Evolutionary conservation across 2,888 invertebrate genomes (phyloP).

Genomic region (Scaptomyza tumidula): DNA sequence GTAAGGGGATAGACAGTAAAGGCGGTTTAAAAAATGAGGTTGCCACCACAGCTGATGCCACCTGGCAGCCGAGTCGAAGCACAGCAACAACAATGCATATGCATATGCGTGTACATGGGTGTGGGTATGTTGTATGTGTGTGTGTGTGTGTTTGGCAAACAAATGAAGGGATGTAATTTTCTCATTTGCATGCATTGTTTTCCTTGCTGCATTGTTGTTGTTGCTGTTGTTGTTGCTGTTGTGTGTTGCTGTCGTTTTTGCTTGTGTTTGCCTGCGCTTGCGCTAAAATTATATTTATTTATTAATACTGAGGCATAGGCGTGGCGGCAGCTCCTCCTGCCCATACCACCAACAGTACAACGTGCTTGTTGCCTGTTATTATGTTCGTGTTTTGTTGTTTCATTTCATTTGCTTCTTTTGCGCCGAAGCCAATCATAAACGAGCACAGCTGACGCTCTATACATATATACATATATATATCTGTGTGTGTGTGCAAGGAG

Average conservation of each 20-base stretch:
- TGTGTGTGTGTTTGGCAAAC: conserved; percentile 66
- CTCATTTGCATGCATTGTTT: conserved; percentile 78
- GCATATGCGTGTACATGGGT: conserved; percentile 27
- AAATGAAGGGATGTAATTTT: conserved; percentile 84
- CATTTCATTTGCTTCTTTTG: conserved; percentile 76
- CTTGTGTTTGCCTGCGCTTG: conserved; percentile 82
- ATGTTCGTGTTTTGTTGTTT: conserved; percentile 54
- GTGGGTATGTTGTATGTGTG: conserved; percentile 22
- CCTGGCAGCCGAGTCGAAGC: conserved; percentile 24
- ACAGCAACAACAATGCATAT: conserved; percentile 34
- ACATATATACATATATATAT: conserved; percentile 27
- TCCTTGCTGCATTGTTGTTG: conserved; percentile 57
- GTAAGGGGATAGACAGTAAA: conserved; percentile 16
- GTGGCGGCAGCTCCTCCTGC: conserved; percentile 58
- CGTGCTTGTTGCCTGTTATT: conserved; percentile 25
- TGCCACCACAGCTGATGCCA: conserved; percentile 73
- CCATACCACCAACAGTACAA: neutral
- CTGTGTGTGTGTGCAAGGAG: conserved; percentile 35
- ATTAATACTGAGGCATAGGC: conserved; percentile 82
- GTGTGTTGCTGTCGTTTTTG: conserved; percentile 31
- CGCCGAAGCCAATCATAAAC: conserved; percentile 82
- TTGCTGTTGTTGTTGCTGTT: conserved; percentile 35
- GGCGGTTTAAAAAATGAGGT: conserved; percentile 69
- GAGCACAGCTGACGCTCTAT: conserved; percentile 64
- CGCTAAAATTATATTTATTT: conserved; percentile 85